Conservation (phyloP, 2,113 vertebrate species). For the Cinclus mexicanus region DNA sequence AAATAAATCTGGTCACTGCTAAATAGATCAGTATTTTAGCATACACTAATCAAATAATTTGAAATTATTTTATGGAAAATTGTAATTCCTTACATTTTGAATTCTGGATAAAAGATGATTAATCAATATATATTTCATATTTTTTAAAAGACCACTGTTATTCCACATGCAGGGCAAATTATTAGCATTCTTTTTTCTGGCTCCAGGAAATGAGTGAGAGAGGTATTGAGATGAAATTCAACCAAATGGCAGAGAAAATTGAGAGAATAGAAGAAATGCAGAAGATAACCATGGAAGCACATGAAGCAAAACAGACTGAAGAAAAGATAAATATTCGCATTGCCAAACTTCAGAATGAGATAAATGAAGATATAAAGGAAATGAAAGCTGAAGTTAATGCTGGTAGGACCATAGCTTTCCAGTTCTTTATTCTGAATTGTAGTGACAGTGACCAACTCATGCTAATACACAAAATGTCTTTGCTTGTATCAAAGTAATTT, state of each 20-base stretch:
- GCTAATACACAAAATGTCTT: neutral
- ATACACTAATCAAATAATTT: neutral
- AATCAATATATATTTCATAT: neutral
- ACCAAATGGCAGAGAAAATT: slow-evolving; percentile 77
- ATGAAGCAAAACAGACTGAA: slow-evolving; percentile 65
- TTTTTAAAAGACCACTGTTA: neutral
- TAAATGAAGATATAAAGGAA: slow-evolving; percentile 76
- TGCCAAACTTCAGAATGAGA: slow-evolving; percentile 72
- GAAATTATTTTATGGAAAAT: neutral
- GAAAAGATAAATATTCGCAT: slow-evolving; percentile 74
- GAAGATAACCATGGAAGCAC: slow-evolving; percentile 62
- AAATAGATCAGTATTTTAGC: neutral
- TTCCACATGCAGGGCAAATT: neutral
- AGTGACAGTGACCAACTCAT: neutral
- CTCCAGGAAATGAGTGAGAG: slow-evolving; percentile 74
- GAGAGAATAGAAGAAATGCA: slow-evolving; percentile 77
- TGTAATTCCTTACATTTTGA: neutral
- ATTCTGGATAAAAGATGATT: neutral
- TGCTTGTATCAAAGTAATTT: neutral
- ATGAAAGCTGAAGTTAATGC: slow-evolving; percentile 78
- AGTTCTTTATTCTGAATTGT: neutral
- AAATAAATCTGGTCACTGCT: neutral
- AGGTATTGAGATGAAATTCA: slow-evolving; percentile 72
- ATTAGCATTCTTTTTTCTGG: neutral
- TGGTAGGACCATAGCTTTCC: slow-evolving; percentile 61